These are phyloP conservation scores for Drosophila lacertosa DNA, from an alignment of 1,140 invertebrate species.

Conservation along the genomic window DNA sequence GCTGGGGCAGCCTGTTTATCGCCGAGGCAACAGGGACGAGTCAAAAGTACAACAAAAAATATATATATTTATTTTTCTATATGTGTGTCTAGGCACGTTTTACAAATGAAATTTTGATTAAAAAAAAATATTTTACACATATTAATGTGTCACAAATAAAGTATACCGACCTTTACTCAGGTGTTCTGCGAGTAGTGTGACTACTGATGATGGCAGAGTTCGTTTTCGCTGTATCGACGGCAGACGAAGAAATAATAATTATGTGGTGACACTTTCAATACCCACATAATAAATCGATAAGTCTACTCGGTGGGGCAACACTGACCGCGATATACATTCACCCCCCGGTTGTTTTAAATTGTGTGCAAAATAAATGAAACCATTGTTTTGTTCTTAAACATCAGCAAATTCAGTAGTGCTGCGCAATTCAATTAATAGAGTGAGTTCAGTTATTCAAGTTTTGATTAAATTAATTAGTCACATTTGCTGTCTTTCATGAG, in stretches of 20 bases:
- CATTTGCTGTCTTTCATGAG: too few species aligned
- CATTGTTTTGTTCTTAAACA: too few species aligned
- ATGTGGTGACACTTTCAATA: background rate
- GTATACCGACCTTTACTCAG: constrained; percentile 66
- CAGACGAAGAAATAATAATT: background rate
- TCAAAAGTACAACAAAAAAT: constrained; percentile 20
- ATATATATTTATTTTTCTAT: constrained; percentile 13
- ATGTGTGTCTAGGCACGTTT: constrained; percentile 21
- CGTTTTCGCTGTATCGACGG: constrained; percentile 3
- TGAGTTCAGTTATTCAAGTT: too few species aligned
- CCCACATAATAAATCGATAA: background rate
- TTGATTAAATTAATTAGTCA: too few species aligned
- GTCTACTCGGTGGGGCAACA: background rate
- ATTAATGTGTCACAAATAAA: constrained; percentile 26
- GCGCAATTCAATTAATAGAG: too few species aligned
- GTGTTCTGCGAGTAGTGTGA: constrained; percentile 60
- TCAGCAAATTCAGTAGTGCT: too few species aligned
- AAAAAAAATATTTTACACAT: constrained; percentile 31
- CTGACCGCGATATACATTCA: background rate
- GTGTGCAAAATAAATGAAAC: too few species aligned
- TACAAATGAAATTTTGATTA: constrained; percentile 59
- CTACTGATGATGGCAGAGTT: constrained; percentile 15
- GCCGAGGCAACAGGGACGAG: constrained; percentile 12
- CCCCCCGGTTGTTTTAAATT: too few species aligned
- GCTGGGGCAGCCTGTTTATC: constrained; percentile 41